A percentile compares a stretch with the other conserved stretches of the same genome.
These are phyloP conservation scores for Leptopilina drosophilae DNA, from an alignment of 2,888 invertebrate genomes.

Conservation along the genomic window DNA sequence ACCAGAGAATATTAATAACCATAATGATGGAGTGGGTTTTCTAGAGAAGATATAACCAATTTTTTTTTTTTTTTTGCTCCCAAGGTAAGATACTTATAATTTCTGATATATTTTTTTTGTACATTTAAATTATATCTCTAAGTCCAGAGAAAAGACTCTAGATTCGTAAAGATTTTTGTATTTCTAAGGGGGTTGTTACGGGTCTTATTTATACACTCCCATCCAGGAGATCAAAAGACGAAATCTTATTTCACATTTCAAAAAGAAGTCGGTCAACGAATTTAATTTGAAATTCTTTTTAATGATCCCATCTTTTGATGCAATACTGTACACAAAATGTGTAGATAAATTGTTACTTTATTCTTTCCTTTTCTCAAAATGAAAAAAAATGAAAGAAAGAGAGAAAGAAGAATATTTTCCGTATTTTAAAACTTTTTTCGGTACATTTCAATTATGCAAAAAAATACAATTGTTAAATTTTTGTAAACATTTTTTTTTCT, in stretches of 20 bases:
- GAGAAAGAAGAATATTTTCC: no score
- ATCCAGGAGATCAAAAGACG: conserved; percentile 4
- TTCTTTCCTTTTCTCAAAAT: no score
- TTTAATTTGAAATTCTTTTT: background rate
- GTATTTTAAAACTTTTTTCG: no score
- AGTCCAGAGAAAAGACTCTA: background rate
- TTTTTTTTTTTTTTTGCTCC: no score
- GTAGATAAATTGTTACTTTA: no score
- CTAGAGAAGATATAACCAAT: background rate
- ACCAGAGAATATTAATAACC: conserved; percentile 28
- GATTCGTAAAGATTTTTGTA: conserved; percentile 18
- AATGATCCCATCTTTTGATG: background rate
- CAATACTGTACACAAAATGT: no score
- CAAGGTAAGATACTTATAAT: conserved; percentile 25
- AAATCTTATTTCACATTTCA: background rate
- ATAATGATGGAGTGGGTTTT: background rate
- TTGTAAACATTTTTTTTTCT: no score
- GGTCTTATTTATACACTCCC: conserved; percentile 8
- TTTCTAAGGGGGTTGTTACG: conserved; percentile 9
- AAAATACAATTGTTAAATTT: no score
- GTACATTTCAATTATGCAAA: no score
- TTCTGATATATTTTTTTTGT: background rate
- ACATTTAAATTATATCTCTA: conserved; percentile 23
- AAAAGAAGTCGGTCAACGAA: conserved; percentile 12
- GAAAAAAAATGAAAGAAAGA: no score